A percentile compares a stretch with the other conserved stretches of the same genome.
phyloP scores from a whole-genome alignment of 1,140 invertebrate genomes.

The Neelides sp. region DNA sequence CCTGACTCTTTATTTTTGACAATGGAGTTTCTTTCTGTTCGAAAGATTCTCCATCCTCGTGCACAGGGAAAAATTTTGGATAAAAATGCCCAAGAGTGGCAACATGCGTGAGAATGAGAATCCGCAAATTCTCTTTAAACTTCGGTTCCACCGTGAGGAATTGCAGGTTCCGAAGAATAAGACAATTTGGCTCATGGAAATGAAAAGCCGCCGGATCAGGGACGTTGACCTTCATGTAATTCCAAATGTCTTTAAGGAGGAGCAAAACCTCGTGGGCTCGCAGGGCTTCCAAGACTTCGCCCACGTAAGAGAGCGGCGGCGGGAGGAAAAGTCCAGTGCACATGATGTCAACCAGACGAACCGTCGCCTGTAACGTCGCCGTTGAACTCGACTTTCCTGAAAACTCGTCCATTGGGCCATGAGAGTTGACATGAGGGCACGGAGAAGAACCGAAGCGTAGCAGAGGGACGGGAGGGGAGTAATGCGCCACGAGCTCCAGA shows the following conservation, averaged over 20 bases:
- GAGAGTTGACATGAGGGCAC: conserved; percentile 67
- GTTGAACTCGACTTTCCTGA: too few relatives aligned
- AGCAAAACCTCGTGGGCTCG: conserved; percentile 63
- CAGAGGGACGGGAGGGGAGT: conserved; percentile 71
- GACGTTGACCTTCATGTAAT: conserved; percentile 77
- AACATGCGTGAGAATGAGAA: conserved; percentile 70
- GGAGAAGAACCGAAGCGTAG: conserved; percentile 70
- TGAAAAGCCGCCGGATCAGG: conserved; percentile 63
- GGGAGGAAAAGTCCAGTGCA: conserved; percentile 73
- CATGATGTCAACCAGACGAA: conserved; percentile 60
- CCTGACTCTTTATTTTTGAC: too few relatives aligned
- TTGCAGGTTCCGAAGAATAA: conserved; percentile 60
- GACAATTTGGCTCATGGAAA: conserved; percentile 45
- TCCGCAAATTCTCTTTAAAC: conserved; percentile 64
- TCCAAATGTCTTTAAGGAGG: conserved; percentile 73
- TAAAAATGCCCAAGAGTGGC: conserved; percentile 59
- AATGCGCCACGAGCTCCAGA: conserved; percentile 55
- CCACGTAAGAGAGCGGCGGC: conserved; percentile 61
- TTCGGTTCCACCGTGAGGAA: conserved; percentile 50
- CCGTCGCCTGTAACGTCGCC: conserved; percentile 41
- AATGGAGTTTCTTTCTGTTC: too few relatives aligned
- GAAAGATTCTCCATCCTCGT: too few relatives aligned
- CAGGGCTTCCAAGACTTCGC: conserved; percentile 62
- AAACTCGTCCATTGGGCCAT: conserved; percentile 65
- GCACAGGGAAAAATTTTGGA: too few relatives aligned